Percentiles rank a stretch among this genome's conserved stretches.
Evolutionary conservation across 2,797 vertebrate genomes (phyloP).

Genomic region (Paramormyrops hopkinsi): DNA sequence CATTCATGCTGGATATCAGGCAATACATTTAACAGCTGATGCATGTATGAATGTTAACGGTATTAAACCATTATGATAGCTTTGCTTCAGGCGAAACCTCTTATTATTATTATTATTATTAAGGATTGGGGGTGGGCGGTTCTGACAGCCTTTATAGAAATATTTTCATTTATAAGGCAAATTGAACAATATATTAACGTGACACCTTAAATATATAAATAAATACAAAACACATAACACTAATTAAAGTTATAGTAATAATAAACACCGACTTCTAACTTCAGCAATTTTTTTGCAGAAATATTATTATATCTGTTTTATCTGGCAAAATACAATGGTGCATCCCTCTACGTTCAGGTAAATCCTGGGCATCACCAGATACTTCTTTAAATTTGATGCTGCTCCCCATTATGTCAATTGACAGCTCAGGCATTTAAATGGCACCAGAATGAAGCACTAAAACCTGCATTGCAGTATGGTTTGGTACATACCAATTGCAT

Average conservation of each 20-base stretch:
- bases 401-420: no score
- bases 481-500: not conserved
- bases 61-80: not conserved
- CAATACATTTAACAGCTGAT: not conserved
- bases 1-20: not conserved
- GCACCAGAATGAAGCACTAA: no score
- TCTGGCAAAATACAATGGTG: not conserved
- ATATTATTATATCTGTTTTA: not conserved
- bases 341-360: not conserved
- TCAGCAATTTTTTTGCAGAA: not conserved
- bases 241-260: not conserved
- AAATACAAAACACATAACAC: not conserved
- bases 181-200: not conserved
- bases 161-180: not conserved
- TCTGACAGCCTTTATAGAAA: not conserved
- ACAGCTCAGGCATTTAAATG: no score
- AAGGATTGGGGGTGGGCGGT: not conserved
- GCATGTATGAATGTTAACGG: not conserved
- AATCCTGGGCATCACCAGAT: not conserved
- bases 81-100: not conserved
- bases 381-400: no score
- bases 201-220: not conserved
- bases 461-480: not conserved
- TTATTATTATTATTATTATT: not conserved
- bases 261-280: not conserved